These are phyloP conservation scores for Molossus alvarezi DNA, from an alignment of 2,797 vertebrate genomes.

Conservation along the genomic window DNA sequence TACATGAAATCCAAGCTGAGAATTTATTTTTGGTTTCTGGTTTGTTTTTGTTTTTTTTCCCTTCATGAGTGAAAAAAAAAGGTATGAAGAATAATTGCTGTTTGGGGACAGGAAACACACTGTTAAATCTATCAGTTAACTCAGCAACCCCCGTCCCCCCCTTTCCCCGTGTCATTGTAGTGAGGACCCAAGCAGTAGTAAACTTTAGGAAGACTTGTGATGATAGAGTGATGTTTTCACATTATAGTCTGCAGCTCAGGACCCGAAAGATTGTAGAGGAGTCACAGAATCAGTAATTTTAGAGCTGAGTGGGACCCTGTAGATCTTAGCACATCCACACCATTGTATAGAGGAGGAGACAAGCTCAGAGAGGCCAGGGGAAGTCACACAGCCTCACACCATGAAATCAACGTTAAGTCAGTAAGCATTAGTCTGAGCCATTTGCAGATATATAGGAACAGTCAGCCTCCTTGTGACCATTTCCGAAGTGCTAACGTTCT, in stretches of 20 bases:
- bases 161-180: neutral
- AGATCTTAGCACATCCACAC: neutral
- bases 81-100: neutral
- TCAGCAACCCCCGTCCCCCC: neutral
- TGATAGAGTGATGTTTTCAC: neutral
- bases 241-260: neutral
- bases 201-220: neutral
- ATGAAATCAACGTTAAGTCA: neutral
- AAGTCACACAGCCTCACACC: neutral
- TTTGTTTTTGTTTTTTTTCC: neutral
- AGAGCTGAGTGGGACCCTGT: neutral
- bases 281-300: neutral
- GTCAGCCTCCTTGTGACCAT: neutral
- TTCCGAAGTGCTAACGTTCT: neutral
- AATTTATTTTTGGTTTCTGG: slow-evolving; percentile 53
- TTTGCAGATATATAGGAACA: neutral
- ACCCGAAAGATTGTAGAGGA: slow-evolving; percentile 1
- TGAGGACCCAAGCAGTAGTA: neutral
- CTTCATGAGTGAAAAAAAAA: neutral
- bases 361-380: neutral
- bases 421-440: neutral
- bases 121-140: neutral
- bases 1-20: neutral
- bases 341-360: neutral
- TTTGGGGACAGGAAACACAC: neutral